Conservation (phyloP, 2,113 vertebrate genomes). For the Pheucticus melanocephalus region DNA sequence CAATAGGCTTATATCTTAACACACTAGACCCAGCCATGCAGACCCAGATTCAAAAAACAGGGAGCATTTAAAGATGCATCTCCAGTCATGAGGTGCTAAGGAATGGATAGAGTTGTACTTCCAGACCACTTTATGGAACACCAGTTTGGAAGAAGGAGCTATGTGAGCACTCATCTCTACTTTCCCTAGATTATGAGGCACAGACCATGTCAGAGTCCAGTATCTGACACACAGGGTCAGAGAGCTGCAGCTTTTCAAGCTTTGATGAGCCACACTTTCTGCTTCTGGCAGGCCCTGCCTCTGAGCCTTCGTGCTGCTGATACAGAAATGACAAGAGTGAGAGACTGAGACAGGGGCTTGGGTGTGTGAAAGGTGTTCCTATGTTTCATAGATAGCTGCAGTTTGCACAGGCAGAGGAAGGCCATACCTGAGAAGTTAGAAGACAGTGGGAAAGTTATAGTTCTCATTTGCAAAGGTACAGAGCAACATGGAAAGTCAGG, state of each 20-base stretch:
- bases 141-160: background rate
- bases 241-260: background rate
- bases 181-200: background rate
- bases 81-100: background rate
- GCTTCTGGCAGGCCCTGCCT: background rate
- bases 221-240: background rate
- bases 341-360: background rate
- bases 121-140: background rate
- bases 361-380: background rate
- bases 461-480: background rate
- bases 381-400: fast-evolving
- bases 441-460: background rate
- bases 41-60: background rate
- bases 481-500: background rate
- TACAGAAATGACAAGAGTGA: fast-evolving
- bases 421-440: background rate
- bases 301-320: background rate
- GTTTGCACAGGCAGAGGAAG: background rate
- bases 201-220: background rate
- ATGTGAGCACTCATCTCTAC: background rate
- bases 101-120: background rate
- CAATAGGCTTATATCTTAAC: background rate
- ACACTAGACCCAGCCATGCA: background rate
- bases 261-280: background rate
- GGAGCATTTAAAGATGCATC: background rate